Percentiles rank a stretch among this genome's conserved stretches.
Conservation (phyloP, 2,113 vertebrate genomes). For the Verasper variegatus region DNA sequence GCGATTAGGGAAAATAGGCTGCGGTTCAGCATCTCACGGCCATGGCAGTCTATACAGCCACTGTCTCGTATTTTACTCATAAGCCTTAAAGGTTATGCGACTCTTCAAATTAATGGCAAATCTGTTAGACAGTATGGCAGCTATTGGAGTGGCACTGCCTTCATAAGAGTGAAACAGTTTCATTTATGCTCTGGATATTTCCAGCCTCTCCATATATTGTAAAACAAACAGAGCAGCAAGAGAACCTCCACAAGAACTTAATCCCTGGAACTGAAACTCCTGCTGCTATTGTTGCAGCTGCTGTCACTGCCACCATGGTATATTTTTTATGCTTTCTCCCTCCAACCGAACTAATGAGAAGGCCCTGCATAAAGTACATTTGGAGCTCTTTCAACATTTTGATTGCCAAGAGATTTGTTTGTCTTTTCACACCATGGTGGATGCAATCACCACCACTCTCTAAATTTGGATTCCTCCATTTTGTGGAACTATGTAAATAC, state of each 20-base stretch:
- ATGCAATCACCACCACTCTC: conserved; percentile 32
- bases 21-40: conserved; percentile 34
- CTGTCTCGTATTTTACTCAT: conserved; percentile 41
- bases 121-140: conserved; percentile 41
- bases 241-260: conserved; percentile 55
- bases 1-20: conserved; percentile 62
- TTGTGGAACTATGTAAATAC: conserved; percentile 43
- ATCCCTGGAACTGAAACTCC: conserved; percentile 71
- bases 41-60: conserved; percentile 31
- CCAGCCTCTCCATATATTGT: conserved; percentile 47
- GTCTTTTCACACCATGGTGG: conserved; percentile 30
- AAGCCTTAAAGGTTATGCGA: conserved; percentile 59
- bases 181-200: conserved; percentile 54
- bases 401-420: conserved; percentile 42
- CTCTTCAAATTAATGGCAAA: conserved; percentile 59
- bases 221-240: conserved; percentile 71
- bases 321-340: conserved; percentile 14
- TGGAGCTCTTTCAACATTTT: conserved; percentile 36
- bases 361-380: conserved; percentile 65
- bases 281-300: conserved; percentile 61
- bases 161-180: conserved; percentile 20
- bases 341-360: conserved; percentile 64
- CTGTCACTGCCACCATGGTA: conserved; percentile 24
- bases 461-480: conserved; percentile 57
- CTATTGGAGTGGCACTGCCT: conserved; percentile 32